Evolutionary conservation across 2,797 vertebrate species (phyloP).

Genomic region (Synaphobranchus kaupii): DNA sequence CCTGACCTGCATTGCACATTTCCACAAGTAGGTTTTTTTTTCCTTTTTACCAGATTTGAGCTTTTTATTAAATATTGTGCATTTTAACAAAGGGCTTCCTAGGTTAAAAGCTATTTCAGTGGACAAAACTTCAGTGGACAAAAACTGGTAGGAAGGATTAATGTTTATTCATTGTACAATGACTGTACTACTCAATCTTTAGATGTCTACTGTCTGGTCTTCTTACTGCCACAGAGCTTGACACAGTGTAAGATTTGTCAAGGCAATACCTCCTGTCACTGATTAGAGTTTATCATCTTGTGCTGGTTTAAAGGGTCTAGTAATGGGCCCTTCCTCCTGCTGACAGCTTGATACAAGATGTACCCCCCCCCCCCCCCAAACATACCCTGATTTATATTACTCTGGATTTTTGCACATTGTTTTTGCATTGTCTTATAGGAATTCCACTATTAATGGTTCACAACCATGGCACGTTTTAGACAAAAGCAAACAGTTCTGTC

Average conservation of each 20-base stretch:
- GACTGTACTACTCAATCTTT: background rate
- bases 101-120: background rate
- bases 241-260: slow-evolving; percentile 5
- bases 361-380: background rate
- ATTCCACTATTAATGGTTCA: background rate
- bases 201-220: background rate
- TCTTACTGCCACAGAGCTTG: background rate
- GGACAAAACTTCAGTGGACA: background rate
- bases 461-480: background rate
- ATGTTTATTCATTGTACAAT: background rate
- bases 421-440: background rate
- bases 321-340: background rate
- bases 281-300: slow-evolving; percentile 11
- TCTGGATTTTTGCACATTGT: background rate
- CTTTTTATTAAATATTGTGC: background rate
- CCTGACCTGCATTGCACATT: background rate
- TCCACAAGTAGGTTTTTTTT: background rate
- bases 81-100: background rate
- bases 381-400: background rate
- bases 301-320: background rate
- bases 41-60: background rate
- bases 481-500: background rate
- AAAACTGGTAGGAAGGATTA: background rate
- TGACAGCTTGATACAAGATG: background rate
- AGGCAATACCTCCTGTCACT: background rate